Percentiles rank a stretch among this genome's conserved stretches.
Conservation (phyloP, 2,797 vertebrate genomes). For the Rousettus madagascariensis region DNA sequence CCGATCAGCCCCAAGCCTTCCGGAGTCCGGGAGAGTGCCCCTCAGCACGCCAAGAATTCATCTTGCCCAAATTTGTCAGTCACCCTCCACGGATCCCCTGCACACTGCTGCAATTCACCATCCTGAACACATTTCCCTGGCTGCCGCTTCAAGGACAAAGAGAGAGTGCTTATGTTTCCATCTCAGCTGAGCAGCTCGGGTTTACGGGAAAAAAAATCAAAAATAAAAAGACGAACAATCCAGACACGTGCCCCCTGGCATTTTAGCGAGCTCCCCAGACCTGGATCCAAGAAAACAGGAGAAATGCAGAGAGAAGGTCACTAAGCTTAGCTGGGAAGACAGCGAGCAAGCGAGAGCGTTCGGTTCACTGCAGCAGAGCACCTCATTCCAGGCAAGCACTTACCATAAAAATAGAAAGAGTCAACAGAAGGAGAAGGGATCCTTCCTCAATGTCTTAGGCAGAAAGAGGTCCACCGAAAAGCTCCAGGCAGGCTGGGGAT, state of each 20-base stretch:
- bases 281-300: slow-evolving; percentile 47
- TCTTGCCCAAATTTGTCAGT: neutral
- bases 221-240: neutral
- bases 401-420: slow-evolving; percentile 88
- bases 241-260: slow-evolving; percentile 64
- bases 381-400: slow-evolving; percentile 83
- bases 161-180: slow-evolving; percentile 75
- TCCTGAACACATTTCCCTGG: neutral
- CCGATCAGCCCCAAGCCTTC: slow-evolving; percentile 31
- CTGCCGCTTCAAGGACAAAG: slow-evolving; percentile 86
- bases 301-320: slow-evolving; percentile 84
- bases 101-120: slow-evolving; percentile 66
- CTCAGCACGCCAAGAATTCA: neutral
- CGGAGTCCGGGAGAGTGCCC: slow-evolving; percentile 23
- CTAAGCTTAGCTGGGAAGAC: slow-evolving; percentile 69
- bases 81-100: slow-evolving; percentile 22
- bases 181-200: slow-evolving; percentile 56
- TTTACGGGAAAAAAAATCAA: slow-evolving; percentile 12
- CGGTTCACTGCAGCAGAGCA: slow-evolving; percentile 87
- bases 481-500: slow-evolving; percentile 72
- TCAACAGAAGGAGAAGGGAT: slow-evolving; percentile 80
- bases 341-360: neutral
- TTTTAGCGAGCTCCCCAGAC: slow-evolving; percentile 48
- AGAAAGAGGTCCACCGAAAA: slow-evolving; percentile 77
- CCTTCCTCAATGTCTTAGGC: slow-evolving; percentile 76